A percentile compares a stretch with the other conserved stretches of the same genome.
Evolutionary conservation across 2,797 vertebrate species (phyloP).

Genomic region (Sebastes oblongus): DNA sequence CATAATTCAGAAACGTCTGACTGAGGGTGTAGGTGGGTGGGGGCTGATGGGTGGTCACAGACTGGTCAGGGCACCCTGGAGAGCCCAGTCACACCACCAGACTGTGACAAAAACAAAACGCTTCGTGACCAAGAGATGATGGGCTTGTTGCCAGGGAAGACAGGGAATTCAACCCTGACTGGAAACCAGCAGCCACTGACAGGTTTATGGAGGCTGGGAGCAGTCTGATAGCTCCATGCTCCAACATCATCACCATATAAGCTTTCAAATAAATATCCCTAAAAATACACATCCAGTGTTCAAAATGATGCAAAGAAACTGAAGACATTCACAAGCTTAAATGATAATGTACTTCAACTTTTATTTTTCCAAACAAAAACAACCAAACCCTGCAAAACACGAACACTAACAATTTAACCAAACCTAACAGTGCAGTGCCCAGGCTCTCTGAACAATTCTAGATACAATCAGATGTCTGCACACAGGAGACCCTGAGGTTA

Average conservation of each 20-base stretch:
- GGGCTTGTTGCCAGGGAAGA: conserved; percentile 75
- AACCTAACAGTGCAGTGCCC: conserved; percentile 46
- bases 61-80: conserved; percentile 54
- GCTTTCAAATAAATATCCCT: background rate
- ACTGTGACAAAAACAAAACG: conserved; percentile 71
- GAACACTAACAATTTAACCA: conserved; percentile 32
- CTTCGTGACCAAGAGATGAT: conserved; percentile 62
- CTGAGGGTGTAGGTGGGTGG: conserved; percentile 29
- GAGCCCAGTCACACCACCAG: conserved; percentile 65
- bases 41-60: conserved; percentile 43
- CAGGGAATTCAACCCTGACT: conserved; percentile 40
- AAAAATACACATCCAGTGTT: background rate
- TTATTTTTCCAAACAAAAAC: conserved; percentile 56
- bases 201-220: conserved; percentile 8
- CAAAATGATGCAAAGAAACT: background rate
- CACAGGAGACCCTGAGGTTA: conserved; percentile 4
- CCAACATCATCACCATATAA: background rate
- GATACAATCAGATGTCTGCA: conserved; percentile 19
- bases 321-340: background rate
- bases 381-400: conserved; percentile 46
- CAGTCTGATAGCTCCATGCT: background rate
- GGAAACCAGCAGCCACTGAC: conserved; percentile 28
- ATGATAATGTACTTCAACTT: conserved; percentile 49
- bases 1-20: conserved; percentile 80
- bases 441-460: conserved; percentile 48